Conservation (phyloP, 2,113 vertebrate species). For the Etia nguti region DNA sequence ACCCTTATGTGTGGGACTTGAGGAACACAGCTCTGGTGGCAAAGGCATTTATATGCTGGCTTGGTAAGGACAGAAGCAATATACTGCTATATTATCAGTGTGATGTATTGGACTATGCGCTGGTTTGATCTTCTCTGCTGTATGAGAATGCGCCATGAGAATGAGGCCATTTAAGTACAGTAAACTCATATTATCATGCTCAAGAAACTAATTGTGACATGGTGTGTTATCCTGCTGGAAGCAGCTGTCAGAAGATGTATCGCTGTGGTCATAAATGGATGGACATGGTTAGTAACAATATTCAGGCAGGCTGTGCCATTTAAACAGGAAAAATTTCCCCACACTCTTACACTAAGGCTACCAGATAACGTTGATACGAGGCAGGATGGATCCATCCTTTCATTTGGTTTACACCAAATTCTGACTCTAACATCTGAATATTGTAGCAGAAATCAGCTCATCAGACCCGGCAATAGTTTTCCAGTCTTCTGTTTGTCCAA, state of each 20-base stretch:
- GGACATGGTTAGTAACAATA: not conserved
- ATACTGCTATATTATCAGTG: not conserved
- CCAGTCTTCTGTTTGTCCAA: rapidly evolving
- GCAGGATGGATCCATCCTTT: not conserved
- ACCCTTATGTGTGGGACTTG: slow-evolving; percentile 85
- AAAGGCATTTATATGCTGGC: slow-evolving; percentile 80
- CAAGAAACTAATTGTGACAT: not conserved
- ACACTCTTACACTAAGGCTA: not conserved
- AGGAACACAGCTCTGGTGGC: slow-evolving; percentile 79
- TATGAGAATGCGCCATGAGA: not conserved
- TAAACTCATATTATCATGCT: not conserved
- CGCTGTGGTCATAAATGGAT: not conserved
- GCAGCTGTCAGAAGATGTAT: not conserved
- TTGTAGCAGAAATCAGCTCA: not conserved
- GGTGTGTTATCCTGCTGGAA: not conserved
- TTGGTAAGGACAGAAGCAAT: slow-evolving; percentile 65
- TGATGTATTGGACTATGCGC: not conserved
- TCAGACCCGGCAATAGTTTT: not conserved
- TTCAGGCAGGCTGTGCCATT: not conserved
- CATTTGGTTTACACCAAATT: not conserved
- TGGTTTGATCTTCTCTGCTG: not conserved
- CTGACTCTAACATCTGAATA: not conserved
- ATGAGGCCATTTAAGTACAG: not conserved
- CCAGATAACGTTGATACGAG: not conserved
- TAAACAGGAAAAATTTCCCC: not conserved